Percentiles rank a stretch among this genome's conserved stretches.
Conservation (phyloP, 2,888 invertebrate genomes). For the Ceratothoa steindachneri region DNA sequence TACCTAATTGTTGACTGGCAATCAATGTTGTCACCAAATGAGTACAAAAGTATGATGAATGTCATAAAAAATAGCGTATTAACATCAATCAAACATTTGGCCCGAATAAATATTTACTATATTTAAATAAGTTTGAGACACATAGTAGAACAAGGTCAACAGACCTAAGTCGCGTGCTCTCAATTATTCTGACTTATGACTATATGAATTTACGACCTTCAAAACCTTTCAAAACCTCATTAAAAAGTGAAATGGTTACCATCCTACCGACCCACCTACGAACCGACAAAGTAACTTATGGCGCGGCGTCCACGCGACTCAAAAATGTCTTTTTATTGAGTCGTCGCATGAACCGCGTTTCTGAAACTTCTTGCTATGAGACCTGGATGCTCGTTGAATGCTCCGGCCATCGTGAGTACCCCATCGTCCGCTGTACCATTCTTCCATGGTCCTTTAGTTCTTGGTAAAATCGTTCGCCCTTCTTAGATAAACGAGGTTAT, state of each 20-base stretch:
- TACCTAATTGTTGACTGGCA: background rate
- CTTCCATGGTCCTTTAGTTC: slow-evolving; percentile 50
- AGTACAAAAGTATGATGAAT: background rate
- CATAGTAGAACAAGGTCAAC: background rate
- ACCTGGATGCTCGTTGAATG: background rate
- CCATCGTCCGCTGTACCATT: slow-evolving; percentile 51
- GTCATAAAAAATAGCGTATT: background rate
- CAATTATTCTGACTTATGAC: too few relatives aligned
- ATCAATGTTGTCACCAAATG: background rate
- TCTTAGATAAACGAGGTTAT: slow-evolving; percentile 52
- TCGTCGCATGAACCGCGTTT: background rate
- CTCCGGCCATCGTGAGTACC: slow-evolving; percentile 25
- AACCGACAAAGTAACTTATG: too few relatives aligned
- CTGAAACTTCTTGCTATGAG: slow-evolving; percentile 13
- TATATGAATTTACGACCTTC: too few relatives aligned
- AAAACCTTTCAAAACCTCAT: too few relatives aligned
- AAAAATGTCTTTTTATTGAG: background rate
- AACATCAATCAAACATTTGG: background rate
- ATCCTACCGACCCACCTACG: too few relatives aligned
- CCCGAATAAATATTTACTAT: background rate
- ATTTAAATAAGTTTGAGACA: background rate
- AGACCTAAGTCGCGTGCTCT: too few relatives aligned
- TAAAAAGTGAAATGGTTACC: too few relatives aligned
- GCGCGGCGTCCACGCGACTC: too few relatives aligned
- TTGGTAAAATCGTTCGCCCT: slow-evolving; percentile 53